Conservation (phyloP, 2,797 vertebrate species). For the Mus spretus region DNA sequence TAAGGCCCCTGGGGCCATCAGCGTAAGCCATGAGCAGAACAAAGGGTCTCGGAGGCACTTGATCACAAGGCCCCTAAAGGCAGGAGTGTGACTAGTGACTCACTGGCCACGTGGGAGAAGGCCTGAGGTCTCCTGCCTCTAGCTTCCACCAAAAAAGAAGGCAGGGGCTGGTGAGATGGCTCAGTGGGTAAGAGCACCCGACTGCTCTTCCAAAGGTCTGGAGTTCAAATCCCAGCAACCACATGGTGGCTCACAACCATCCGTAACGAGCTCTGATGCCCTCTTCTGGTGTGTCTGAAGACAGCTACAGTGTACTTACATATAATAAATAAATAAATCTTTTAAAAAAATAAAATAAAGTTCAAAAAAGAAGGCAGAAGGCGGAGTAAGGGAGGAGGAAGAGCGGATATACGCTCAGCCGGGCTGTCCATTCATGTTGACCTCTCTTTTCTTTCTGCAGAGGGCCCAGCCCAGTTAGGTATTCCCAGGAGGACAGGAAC, state of each 20-base stretch:
- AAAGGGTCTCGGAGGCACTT: neutral
- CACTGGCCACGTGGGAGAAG: neutral
- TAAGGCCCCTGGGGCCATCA: neutral
- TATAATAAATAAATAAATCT: too few relatives aligned
- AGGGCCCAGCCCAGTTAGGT: neutral
- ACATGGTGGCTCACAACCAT: too few relatives aligned
- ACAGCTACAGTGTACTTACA: too few relatives aligned
- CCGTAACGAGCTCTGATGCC: too few relatives aligned
- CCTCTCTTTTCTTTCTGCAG: neutral
- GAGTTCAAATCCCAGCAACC: too few relatives aligned
- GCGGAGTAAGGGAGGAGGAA: neutral
- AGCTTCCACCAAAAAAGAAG: neutral
- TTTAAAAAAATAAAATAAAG: too few relatives aligned
- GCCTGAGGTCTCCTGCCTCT: neutral
- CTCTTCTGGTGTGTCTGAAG: too few relatives aligned
- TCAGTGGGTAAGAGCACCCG: too few relatives aligned
- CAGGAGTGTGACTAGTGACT: neutral
- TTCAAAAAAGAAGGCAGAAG: neutral
- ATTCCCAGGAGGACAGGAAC: neutral
- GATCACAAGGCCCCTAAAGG: neutral
- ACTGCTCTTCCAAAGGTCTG: too few relatives aligned
- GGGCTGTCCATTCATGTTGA: neutral
- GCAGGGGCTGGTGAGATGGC: too few relatives aligned
- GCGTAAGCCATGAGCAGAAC: neutral
- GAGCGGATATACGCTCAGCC: neutral